Base-by-base conservation (phyloP, 2,113 vertebrate species). In the Pituophis catenifer region DNA sequence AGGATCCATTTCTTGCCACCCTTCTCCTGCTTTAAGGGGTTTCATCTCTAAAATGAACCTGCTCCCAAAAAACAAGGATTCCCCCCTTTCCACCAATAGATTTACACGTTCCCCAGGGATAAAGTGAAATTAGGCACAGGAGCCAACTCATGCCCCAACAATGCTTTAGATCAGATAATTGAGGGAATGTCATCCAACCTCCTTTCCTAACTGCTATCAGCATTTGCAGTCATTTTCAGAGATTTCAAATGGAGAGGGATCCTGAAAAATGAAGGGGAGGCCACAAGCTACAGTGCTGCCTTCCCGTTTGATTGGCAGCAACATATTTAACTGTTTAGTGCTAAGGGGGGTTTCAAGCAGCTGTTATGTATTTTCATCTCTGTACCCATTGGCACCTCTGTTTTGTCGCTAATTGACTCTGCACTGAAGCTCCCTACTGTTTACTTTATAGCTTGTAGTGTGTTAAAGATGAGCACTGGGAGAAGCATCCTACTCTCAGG, bases 101-200 rank as follows among this genome's bases (percentile, higher is more conserved):
- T 10, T 26, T 26, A 10, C 24, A 26, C 29, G 59, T 29, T 29
- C 9, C 9, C 24, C 24, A 29, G 10, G 59, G 59, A 29, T 62
- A 62, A 62, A 62, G 26, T 12, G 10, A 62, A 11, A 26, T 62
- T 62, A 12, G 59, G 24, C 26, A 62, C 59, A 62, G 10, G 59
- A 62, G 24, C 24, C 24, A 26, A 10, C 0, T 0, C 0, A 12
- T 29, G 59, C 59, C 24, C 26, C 23, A 26, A 26, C 3, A 11
- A 29, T 11, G 24, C 24, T 26, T 62, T 62, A 62, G 55, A 65
- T 65, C 11, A 13, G 3, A 29, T 65, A 29, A 62, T 29, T 29
- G 24, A 29, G 24, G 59, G 24, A 62, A 62, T 62, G 24, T 29
- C 26, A 29, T 65, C 10, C 3, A 29, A 65, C 1, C 24, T 1